These are phyloP conservation scores for Nemurella pictetii DNA, from an alignment of 2,888 invertebrate genomes.

Conservation along the genomic window DNA sequence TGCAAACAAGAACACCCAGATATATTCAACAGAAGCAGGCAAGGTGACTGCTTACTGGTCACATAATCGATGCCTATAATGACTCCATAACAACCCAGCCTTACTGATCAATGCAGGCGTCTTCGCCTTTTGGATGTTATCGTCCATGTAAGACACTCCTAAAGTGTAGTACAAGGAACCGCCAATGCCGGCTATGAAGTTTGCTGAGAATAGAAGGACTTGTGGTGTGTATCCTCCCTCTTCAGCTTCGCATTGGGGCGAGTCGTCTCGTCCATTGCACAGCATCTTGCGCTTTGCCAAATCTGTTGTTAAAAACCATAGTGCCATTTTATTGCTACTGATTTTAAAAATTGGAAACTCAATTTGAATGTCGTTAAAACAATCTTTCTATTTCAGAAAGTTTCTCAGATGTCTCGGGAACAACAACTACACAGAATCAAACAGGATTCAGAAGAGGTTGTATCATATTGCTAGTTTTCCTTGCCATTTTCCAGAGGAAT, in stretches of 20 bases:
- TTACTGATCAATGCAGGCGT: slow-evolving; percentile 71
- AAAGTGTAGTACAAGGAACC: slow-evolving; percentile 69
- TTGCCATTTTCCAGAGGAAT: too few species aligned
- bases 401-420: too few species aligned
- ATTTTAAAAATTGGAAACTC: too few species aligned
- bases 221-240: slow-evolving; percentile 65
- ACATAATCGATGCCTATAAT: background rate
- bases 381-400: too few species aligned
- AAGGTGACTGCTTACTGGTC: too few species aligned
- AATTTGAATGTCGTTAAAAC: too few species aligned
- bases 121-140: slow-evolving; percentile 73
- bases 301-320: slow-evolving; percentile 17
- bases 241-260: slow-evolving; percentile 54
- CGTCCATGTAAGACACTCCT: slow-evolving; percentile 74
- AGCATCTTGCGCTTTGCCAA: slow-evolving; percentile 59
- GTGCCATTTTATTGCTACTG: too few species aligned
- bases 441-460: too few species aligned
- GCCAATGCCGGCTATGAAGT: slow-evolving; percentile 71
- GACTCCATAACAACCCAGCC: slow-evolving; percentile 44
- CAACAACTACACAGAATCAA: too few species aligned
- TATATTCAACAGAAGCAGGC: too few species aligned
- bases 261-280: slow-evolving; percentile 49
- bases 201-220: slow-evolving; percentile 66
- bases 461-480: too few species aligned
- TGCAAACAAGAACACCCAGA: slow-evolving; percentile 49